Percentiles rank a stretch among this genome's conserved stretches.
These are phyloP conservation scores for Paralichthys olivaceus DNA, from an alignment of 2,113 vertebrate genomes.

Conservation along the genomic window DNA sequence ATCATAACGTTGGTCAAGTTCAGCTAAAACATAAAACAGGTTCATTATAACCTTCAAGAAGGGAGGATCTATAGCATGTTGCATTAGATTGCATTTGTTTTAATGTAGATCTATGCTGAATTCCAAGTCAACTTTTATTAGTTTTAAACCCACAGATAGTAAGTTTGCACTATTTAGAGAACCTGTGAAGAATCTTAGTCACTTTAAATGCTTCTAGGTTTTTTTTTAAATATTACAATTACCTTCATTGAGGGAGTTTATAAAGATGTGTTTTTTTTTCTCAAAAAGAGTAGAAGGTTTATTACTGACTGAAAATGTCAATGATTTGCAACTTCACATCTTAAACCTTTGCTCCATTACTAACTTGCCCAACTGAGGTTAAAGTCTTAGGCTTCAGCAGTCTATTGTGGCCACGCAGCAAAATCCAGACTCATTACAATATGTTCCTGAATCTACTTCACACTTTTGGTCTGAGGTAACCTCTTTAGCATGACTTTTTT, in stretches of 20 bases:
- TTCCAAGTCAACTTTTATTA: not conserved
- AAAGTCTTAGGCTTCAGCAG: slow-evolving; percentile 6
- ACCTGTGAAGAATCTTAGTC: no score
- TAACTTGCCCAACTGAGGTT: not conserved
- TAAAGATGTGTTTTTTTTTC: no score
- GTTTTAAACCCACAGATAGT: not conserved
- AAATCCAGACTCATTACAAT: not conserved
- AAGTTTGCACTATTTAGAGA: no score
- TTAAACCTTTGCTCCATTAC: slow-evolving; percentile 6
- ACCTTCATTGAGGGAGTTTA: no score
- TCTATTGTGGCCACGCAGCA: not conserved
- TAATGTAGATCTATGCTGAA: not conserved
- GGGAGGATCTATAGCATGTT: not conserved
- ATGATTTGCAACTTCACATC: slow-evolving; percentile 34
- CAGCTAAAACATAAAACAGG: not conserved
- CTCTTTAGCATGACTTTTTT: not conserved
- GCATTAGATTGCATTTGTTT: not conserved
- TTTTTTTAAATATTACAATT: no score
- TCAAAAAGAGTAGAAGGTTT: slow-evolving; percentile 13
- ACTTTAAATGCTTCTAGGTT: no score
- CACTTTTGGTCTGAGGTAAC: not conserved
- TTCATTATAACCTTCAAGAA: not conserved
- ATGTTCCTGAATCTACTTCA: not conserved
- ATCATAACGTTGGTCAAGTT: not conserved
- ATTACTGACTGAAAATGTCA: slow-evolving; percentile 44